Base-by-base conservation (phyloP, 2,113 vertebrate species). In the Peromyscus leucopus region DNA sequence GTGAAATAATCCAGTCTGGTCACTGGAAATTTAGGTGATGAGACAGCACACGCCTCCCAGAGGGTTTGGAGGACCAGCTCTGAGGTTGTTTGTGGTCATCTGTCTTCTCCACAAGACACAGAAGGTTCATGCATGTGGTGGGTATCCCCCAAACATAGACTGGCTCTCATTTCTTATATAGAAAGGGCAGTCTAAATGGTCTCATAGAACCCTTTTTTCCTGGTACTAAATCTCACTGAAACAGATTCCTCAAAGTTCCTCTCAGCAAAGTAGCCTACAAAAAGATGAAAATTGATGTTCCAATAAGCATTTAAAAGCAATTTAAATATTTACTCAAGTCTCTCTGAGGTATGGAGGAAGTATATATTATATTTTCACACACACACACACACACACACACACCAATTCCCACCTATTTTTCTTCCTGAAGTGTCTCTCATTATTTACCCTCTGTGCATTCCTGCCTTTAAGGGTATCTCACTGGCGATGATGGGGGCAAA, bases 291-390 rank as follows among this genome's bases (percentile, higher is more conserved):
- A 72, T 6, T 84, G n/a, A 59, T 36, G n/a, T 80, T 85, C 28
- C 86, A 82, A 67, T 91, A 80, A 90, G 33, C 71, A 76, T 72
- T 89, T 31, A 55, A 89, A 76, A 86, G 46, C 63, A 92, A 88
- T 89, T 86, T 95, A 89, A 97, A 90, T 92, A 84, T 88, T 75
- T 92, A 72, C 84, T 46, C 10, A 96, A 92, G 63, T 80, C 71
- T 79, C n/a, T 92, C 22, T 48, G 39, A 88, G 16, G 13, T 82
- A 91, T 16, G 31, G 80, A 87, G 78, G 31, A 75, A 87, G 12
- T 33, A 31, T 33, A 48, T 86, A 79, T 21, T 86, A 79, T 21
- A 48, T 75, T 76, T 93, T 74, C 31, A 33, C 24, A 90, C 31
- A 65, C 28, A 87, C 42, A 74, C 36, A 89, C 63, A 76, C 67